These are phyloP conservation scores for Caenorhabditis sp. DNA, from an alignment of 2,888 invertebrate species.

Conservation along the genomic window DNA sequence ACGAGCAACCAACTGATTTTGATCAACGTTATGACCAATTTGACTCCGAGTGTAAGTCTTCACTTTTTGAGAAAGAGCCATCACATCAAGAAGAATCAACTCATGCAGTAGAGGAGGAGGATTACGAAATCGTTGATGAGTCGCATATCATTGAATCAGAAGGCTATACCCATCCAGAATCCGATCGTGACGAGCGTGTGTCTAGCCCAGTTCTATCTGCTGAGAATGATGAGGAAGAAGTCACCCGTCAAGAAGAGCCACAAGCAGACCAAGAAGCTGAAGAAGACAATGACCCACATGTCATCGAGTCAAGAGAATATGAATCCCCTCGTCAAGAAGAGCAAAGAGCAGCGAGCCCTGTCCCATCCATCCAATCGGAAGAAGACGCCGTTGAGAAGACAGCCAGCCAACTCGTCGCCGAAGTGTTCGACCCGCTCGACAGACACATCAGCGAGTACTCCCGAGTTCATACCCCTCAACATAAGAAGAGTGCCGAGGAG, in stretches of 20 bases:
- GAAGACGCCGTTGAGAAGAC: conserved; percentile 22
- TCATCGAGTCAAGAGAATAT: conserved; percentile 28
- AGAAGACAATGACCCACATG: too few relatives aligned
- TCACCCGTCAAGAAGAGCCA: too few relatives aligned
- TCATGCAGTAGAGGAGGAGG: too few relatives aligned
- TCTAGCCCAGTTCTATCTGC: conserved; percentile 8
- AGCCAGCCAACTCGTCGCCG: conserved; percentile 25
- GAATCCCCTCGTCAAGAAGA: not conserved
- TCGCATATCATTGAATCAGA: conserved; percentile 23
- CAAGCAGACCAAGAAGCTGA: too few relatives aligned
- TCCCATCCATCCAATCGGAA: conserved; percentile 15
- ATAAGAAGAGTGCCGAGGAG: conserved; percentile 22
- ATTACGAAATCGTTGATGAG: conserved; percentile 12
- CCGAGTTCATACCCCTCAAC: conserved; percentile 16
- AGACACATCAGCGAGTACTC: conserved; percentile 24
- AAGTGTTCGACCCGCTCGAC: conserved; percentile 33
- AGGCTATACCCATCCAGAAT: conserved; percentile 20
- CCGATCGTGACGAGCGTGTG: not conserved
- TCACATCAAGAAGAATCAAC: conserved; percentile 3
- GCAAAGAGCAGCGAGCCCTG: conserved; percentile 2
- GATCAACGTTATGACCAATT: not conserved
- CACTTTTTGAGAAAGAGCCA: not conserved
- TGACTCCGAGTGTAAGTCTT: not conserved
- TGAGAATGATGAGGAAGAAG: too few relatives aligned
- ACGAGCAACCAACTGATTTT: not conserved